A percentile compares a stretch with the other conserved stretches of the same genome.
These are phyloP conservation scores for Ectemnius lituratus DNA, from an alignment of 2,888 invertebrate species.

Conservation along the genomic window DNA sequence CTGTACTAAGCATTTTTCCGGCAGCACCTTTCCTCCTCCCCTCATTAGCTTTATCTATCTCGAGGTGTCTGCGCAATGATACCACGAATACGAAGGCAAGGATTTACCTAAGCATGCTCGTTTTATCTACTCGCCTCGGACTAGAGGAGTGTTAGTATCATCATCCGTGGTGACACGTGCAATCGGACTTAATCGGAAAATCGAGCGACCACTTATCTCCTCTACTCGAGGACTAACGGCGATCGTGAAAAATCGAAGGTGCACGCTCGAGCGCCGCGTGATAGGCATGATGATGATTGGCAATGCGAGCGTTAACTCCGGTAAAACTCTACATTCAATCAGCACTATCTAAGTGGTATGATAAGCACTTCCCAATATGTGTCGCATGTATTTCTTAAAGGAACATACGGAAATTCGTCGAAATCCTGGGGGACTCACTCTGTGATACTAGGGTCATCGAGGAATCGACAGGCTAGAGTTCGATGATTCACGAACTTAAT, in stretches of 20 bases:
- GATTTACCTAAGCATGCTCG: constrained; percentile 25
- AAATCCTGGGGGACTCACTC: neutral
- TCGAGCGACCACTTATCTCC: constrained; percentile 6
- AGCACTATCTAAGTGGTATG: constrained; percentile 45
- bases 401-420: neutral
- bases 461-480: neutral
- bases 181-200: constrained; percentile 46
- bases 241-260: constrained; percentile 52
- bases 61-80: constrained; percentile 8
- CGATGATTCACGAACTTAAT: constrained; percentile 39
- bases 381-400: no score
- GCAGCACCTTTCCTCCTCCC: neutral
- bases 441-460: neutral
- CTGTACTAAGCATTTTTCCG: constrained; percentile 5
- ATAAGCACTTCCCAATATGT: neutral
- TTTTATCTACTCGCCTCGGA: constrained; percentile 15
- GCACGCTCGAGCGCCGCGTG: constrained; percentile 43
- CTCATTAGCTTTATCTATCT: constrained; percentile 2
- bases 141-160: no score
- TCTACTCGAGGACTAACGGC: neutral
- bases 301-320: constrained; percentile 48
- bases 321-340: constrained; percentile 54
- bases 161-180: constrained; percentile 23
- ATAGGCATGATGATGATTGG: constrained; percentile 41
- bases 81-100: constrained; percentile 14